phyloP scores from a whole-genome alignment of 2,797 vertebrate genomes.

The Synaphobranchus kaupii region DNA sequence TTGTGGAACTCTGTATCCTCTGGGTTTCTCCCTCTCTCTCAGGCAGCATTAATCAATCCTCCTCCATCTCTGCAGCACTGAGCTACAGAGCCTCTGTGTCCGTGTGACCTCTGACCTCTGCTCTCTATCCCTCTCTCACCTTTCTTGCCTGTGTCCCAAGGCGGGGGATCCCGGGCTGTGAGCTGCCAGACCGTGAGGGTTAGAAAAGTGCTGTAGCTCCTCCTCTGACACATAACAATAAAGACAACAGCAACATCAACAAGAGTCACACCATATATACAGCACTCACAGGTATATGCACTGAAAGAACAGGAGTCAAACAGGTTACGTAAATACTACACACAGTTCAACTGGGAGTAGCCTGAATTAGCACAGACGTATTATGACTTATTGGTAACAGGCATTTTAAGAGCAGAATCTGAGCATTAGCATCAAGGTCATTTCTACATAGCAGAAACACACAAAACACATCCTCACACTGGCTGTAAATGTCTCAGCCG shows the following conservation, averaged over 20 bases:
- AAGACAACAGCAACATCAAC: constrained; percentile 54
- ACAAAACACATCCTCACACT: neutral
- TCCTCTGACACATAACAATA: constrained; percentile 72
- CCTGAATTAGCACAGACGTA: neutral
- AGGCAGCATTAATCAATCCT: neutral
- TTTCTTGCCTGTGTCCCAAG: constrained; percentile 63
- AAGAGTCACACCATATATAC: constrained; percentile 29
- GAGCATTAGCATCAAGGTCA: neutral
- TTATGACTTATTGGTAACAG: neutral
- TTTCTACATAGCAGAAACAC: neutral
- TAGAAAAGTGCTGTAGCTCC: constrained; percentile 80
- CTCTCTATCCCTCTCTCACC: constrained; percentile 62
- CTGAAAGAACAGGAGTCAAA: neutral
- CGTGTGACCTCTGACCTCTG: neutral
- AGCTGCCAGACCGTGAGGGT: constrained; percentile 80
- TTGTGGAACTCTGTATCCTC: constrained; percentile 2
- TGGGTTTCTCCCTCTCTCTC: neutral
- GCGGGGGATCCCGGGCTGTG: constrained; percentile 79
- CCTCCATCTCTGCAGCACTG: neutral
- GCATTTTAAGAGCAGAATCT: neutral
- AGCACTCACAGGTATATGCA: constrained; percentile 38
- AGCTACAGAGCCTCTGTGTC: neutral
- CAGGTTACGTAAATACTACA: neutral
- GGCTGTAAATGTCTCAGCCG: neutral
- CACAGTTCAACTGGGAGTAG: neutral